Evolutionary conservation across 2,888 invertebrate species (phyloP).

Genomic region (Odontomyia ornata): DNA sequence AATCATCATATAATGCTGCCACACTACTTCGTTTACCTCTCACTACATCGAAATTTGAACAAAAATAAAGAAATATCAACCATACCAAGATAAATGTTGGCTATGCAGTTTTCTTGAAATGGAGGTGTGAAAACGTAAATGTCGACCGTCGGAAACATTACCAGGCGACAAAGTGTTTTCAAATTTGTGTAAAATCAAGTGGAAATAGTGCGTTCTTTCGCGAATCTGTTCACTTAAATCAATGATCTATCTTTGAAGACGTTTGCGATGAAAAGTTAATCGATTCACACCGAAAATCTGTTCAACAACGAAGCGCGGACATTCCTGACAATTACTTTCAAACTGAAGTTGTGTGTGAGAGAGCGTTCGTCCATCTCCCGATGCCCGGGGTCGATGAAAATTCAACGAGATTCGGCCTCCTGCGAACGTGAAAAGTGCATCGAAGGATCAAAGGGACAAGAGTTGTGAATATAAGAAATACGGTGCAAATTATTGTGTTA

Average conservation of each 20-base stretch:
- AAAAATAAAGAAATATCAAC: conserved; percentile 19
- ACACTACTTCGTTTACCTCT: conserved; percentile 9
- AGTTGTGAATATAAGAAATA: neutral
- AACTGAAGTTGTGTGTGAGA: conserved; percentile 6
- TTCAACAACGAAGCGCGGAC: conserved; percentile 19
- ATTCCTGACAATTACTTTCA: conserved; percentile 30
- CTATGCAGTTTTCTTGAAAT: conserved; percentile 27
- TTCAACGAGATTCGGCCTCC: neutral
- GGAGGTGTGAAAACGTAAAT: conserved; percentile 41
- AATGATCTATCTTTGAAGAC: neutral
- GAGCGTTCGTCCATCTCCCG: conserved; percentile 20
- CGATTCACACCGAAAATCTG: neutral
- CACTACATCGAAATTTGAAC: neutral
- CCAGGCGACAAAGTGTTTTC: conserved; percentile 32
- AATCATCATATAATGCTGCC: neutral
- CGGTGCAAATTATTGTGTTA: neutral
- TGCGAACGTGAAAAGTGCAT: conserved; percentile 5
- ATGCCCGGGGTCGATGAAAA: conserved; percentile 28
- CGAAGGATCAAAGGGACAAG: neutral
- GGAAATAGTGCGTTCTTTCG: neutral
- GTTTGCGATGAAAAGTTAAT: neutral
- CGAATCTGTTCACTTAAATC: neutral
- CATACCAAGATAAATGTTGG: neutral
- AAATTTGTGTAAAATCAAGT: neutral
- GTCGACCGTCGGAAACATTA: conserved; percentile 24